phyloP scores from a whole-genome alignment of 2,113 vertebrate species.

The Toxostoma redivivum region DNA sequence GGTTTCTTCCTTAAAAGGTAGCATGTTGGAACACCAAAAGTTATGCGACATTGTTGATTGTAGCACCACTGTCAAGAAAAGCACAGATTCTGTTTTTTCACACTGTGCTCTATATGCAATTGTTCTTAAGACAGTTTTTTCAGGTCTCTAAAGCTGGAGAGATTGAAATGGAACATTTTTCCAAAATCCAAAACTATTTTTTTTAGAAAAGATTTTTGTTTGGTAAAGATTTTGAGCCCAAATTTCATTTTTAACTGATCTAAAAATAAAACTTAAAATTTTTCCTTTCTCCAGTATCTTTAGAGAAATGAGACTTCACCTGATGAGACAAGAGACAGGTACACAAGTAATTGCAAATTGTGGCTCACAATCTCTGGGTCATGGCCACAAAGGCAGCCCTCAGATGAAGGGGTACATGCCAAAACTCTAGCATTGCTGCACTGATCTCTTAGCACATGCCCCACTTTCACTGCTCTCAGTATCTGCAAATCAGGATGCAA shows the following conservation, averaged over 20 bases:
- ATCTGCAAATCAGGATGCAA: not conserved
- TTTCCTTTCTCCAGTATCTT: not conserved
- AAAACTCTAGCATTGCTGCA: fast-evolving
- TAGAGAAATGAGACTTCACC: not conserved
- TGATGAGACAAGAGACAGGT: not conserved
- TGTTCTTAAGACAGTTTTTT: not conserved
- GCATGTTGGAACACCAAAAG: not conserved
- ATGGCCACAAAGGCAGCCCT: not conserved
- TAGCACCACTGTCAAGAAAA: not conserved
- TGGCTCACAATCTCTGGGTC: not conserved
- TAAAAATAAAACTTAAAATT: not conserved
- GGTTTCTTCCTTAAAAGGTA: not conserved
- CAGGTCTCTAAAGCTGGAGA: not conserved
- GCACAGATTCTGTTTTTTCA: not conserved
- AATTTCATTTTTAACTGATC: not conserved
- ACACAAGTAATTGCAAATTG: not conserved
- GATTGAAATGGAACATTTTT: not conserved
- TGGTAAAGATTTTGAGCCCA: not conserved
- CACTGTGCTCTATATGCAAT: not conserved
- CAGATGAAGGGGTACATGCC: not conserved
- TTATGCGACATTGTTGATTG: not conserved
- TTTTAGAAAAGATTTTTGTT: not conserved
- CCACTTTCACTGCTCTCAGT: not conserved
- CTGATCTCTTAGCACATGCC: slow-evolving; percentile 3
- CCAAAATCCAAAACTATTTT: not conserved